Evolutionary conservation across 2,888 invertebrate species (phyloP), one percentile per base, ranked within the genome.

Genomic region (Spodoptera littoralis): DNA sequence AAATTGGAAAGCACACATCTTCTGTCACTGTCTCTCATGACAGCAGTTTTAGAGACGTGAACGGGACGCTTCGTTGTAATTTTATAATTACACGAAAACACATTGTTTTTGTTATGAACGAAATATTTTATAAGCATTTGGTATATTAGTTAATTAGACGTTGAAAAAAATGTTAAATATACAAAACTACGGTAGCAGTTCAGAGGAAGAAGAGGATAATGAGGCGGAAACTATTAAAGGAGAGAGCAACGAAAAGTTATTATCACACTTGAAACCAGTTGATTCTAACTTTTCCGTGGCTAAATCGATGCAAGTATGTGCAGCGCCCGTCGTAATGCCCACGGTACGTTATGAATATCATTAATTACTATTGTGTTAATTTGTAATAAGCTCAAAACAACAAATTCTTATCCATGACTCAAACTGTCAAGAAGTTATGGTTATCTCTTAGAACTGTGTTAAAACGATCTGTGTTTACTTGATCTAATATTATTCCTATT

Each of bases 321-420:
- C 98, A 36, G 97, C 98, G 0, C 98, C 98, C 0, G 95, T 96
- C 48, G 98, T 98, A 4, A 96, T 98, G 75, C 97, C 98, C 1
- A 96, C 97, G 73, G 97, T 97, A 95, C 95, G 86, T 84, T 36
- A 0, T 9, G 9, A 36, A 36, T 36, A 36, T 36, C 36, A 36
- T 36, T 18, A 18, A 18, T 36, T 36, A 36, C 4, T 36, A 8
- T 36, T 36, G 9, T 36, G 30, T 30, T 4, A 4, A 30, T 30
- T 2, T 30, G 30, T 6, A 36, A 36, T 8, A 36, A 36, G 36
- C 6, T 36, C 36, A 36, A 36, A 9, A 36, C 8, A 36, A 1
- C 2, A 36, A 9, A 36, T 8, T 36, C 1, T 9, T 36, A 36
- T 6, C 6, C 9, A 9, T 36, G 36, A 36, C 8, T 36, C 36